phyloP scores from a whole-genome alignment of 1,140 invertebrate species.

The Agrilus planipennis region DNA sequence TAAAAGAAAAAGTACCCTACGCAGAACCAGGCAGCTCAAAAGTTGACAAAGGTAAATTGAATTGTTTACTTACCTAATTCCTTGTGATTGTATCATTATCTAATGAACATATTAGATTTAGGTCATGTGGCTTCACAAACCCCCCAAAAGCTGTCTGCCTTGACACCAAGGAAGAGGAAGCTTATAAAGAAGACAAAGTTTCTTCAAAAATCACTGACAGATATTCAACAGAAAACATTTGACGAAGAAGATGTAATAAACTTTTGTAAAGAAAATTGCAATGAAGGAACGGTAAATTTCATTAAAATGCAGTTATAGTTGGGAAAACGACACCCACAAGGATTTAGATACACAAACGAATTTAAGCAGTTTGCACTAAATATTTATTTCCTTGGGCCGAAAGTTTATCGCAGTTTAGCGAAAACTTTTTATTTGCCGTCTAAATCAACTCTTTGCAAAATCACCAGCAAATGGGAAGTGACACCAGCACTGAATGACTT shows the following conservation, averaged over 20 bases:
- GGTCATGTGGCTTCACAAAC: slow-evolving; percentile 2
- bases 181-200: not conserved
- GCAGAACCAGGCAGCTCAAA: too few relatives aligned
- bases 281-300: slow-evolving; percentile 3
- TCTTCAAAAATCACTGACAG: not conserved
- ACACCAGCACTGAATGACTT: slow-evolving; percentile 5
- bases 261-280: slow-evolving; percentile 8
- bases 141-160: not conserved
- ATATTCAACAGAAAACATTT: not conserved
- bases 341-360: slow-evolving; percentile 2
- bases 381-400: slow-evolving; percentile 3
- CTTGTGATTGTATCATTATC: too few relatives aligned
- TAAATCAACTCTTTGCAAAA: slow-evolving; percentile 5
- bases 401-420: slow-evolving; percentile 3
- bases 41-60: too few relatives aligned
- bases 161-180: slow-evolving; percentile 1
- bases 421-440: slow-evolving; percentile 6
- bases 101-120: not conserved
- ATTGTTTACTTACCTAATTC: too few relatives aligned
- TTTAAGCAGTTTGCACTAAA: slow-evolving; percentile 8
- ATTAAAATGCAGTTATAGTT: slow-evolving; percentile 5
- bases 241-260: slow-evolving; percentile 2
- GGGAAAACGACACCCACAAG: not conserved
- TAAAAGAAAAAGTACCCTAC: too few relatives aligned
- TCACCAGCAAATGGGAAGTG: slow-evolving; percentile 7